Evolutionary conservation across 1,140 invertebrate genomes (phyloP).

Genomic region (Phenacoccus solenopsis): DNA sequence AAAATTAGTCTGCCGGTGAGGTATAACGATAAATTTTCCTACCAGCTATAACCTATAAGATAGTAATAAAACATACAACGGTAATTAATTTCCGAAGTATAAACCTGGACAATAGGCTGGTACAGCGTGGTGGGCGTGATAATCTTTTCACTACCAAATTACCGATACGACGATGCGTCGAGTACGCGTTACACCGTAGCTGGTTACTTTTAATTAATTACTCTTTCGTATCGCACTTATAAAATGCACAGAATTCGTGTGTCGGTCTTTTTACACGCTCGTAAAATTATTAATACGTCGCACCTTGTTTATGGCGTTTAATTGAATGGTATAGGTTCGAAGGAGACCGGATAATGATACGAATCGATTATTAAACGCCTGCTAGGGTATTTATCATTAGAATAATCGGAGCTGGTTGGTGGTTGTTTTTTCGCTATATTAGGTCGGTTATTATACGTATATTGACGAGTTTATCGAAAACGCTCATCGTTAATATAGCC

Average conservation of each 20-base stretch:
- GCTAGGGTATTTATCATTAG: no score
- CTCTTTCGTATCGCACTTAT: not conserved
- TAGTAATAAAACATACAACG: not conserved
- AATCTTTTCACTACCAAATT: constrained; percentile 1
- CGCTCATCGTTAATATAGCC: no score
- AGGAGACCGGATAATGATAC: no score
- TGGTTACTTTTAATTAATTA: not conserved
- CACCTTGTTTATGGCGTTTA: not conserved
- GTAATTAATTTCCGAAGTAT: not conserved
- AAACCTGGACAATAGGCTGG: not conserved
- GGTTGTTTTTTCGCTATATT: no score
- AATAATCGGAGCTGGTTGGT: no score
- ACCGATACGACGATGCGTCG: not conserved
- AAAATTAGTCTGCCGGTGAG: not conserved
- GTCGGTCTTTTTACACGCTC: not conserved
- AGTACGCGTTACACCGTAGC: not conserved
- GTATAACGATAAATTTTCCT: not conserved
- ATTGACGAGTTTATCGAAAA: no score
- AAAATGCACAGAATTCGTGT: no score
- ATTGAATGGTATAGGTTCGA: not conserved
- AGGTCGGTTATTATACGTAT: no score
- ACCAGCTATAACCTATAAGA: not conserved
- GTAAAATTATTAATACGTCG: no score
- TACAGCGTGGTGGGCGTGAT: not conserved
- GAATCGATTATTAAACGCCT: no score